Evolutionary conservation across 1,140 invertebrate species (phyloP).

Genomic region (Trissolcus basalis): DNA sequence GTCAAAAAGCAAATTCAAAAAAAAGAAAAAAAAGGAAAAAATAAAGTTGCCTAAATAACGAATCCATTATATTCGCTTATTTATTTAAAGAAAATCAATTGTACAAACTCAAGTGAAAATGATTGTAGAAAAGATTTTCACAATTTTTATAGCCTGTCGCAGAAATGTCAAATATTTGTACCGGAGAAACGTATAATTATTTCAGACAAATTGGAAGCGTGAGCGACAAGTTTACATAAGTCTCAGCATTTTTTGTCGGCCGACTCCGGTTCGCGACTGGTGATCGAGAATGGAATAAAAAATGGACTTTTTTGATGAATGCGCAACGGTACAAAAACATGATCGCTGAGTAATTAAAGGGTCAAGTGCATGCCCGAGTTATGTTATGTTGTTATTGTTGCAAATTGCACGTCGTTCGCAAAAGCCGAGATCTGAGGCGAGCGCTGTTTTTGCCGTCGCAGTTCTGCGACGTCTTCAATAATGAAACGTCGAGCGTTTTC

Average conservation of each 20-base stretch:
- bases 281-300: slow-evolving; percentile 3
- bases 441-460: slow-evolving; percentile 45
- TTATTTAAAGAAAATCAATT: no score
- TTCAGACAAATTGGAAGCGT: slow-evolving; percentile 19
- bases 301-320: slow-evolving; percentile 5
- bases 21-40: no score
- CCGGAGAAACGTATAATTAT: slow-evolving; percentile 9
- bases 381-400: slow-evolving; percentile 35
- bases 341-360: slow-evolving; percentile 39
- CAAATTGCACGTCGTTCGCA: slow-evolving; percentile 37
- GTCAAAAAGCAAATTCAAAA: no score
- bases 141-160: no score
- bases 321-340: slow-evolving; percentile 10
- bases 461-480: slow-evolving; percentile 48
- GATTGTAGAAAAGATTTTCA: no score
- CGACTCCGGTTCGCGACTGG: neutral
- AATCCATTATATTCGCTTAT: no score
- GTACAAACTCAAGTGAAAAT: no score
- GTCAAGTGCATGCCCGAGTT: slow-evolving; percentile 42
- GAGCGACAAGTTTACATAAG: slow-evolving; percentile 15
- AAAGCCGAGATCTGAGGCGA: slow-evolving; percentile 22
- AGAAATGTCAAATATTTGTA: no score
- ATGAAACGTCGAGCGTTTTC: slow-evolving; percentile 54
- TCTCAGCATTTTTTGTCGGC: slow-evolving; percentile 1
- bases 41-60: no score